A percentile compares a stretch with the other conserved stretches of the same genome.
Evolutionary conservation across 2,113 vertebrate genomes (phyloP).

Genomic region (Nothoprocta pentlandii): DNA sequence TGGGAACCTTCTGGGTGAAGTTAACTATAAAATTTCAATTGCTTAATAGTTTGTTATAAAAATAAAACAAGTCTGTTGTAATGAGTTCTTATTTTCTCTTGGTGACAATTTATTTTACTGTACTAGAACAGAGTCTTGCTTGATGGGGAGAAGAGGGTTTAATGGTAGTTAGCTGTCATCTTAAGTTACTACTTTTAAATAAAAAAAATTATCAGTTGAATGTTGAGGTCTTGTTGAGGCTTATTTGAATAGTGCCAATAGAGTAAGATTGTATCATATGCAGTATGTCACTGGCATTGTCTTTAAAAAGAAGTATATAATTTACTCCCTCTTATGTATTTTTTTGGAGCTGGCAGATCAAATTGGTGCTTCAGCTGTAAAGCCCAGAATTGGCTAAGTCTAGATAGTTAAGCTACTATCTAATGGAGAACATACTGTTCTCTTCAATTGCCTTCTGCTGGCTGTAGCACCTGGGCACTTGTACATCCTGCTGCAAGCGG

Average conservation of each 20-base stretch:
- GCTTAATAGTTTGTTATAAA: constrained; percentile 42
- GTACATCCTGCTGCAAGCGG: neutral
- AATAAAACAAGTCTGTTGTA: constrained; percentile 29
- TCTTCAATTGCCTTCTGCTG: neutral
- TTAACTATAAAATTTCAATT: constrained; percentile 43
- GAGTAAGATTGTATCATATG: neutral
- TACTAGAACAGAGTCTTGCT: neutral
- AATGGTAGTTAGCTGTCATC: neutral
- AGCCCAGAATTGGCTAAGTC: neutral
- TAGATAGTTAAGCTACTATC: neutral
- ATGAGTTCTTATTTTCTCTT: constrained; percentile 38
- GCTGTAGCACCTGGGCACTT: neutral
- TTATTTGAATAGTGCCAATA: neutral
- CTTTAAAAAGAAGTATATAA: neutral
- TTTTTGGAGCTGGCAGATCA: neutral
- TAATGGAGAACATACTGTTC: neutral
- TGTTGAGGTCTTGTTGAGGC: neutral
- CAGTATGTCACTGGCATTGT: neutral
- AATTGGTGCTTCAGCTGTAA: neutral
- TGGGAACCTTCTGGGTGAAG: constrained; percentile 53
- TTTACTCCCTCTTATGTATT: neutral
- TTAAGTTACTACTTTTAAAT: neutral
- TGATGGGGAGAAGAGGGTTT: neutral
- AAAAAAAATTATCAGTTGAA: neutral
- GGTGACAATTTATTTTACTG: neutral